A percentile compares a stretch with the other conserved stretches of the same genome.
Conservation (phyloP, 2,113 vertebrate genomes). For the Melanostigma gelatinosum region DNA sequence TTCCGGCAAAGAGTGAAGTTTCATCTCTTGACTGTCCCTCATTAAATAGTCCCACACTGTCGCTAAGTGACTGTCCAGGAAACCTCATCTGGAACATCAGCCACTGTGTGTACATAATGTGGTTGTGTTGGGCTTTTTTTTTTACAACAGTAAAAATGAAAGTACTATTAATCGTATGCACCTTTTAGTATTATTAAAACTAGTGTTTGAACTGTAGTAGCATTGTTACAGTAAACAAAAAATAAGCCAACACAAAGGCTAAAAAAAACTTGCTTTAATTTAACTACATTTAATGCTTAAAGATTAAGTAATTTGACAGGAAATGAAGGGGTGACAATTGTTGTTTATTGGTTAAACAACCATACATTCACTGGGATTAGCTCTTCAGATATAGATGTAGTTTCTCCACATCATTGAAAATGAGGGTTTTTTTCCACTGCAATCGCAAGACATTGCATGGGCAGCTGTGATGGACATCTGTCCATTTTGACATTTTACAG, state of each 20-base stretch:
- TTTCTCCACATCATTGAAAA: background rate
- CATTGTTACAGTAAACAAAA: background rate
- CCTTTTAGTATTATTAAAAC: background rate
- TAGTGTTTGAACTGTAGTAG: background rate
- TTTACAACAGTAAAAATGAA: background rate
- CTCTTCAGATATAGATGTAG: background rate
- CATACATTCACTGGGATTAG: background rate
- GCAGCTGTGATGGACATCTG: background rate
- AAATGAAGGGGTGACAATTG: background rate
- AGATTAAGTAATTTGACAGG: background rate
- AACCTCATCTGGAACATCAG: conserved; percentile 28
- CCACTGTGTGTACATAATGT: conserved; percentile 11
- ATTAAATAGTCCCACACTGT: conserved; percentile 19
- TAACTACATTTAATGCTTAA: background rate
- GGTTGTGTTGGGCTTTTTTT: background rate
- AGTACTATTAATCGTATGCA: background rate
- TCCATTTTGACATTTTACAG: background rate
- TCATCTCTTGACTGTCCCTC: conserved; percentile 19
- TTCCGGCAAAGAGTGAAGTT: conserved; percentile 10
- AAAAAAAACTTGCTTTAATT: background rate
- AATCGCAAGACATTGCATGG: background rate
- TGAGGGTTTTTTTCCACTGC: background rate
- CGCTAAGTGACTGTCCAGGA: conserved; percentile 25
- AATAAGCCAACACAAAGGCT: background rate
- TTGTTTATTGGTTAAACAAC: too few species aligned